These are phyloP conservation scores for Aurelia coerulea DNA, from an alignment of 30 jellyfish, hydroid and myxozoan species.

Conservation along the genomic window DNA sequence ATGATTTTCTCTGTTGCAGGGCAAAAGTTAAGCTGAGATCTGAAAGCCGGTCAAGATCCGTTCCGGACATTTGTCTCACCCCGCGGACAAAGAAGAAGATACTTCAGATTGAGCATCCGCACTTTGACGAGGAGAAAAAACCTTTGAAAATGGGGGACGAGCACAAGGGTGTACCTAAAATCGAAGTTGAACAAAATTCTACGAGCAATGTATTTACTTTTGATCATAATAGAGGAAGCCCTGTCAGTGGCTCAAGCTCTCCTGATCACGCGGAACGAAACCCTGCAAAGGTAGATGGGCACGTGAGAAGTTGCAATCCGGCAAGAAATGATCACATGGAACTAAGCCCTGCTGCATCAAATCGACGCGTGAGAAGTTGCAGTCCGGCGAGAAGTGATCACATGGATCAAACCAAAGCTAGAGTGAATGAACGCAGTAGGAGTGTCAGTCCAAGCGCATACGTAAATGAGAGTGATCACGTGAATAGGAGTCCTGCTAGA, in stretches of 20 bases:
- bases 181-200: not conserved
- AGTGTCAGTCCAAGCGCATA: too few relatives aligned
- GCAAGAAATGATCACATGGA: too few relatives aligned
- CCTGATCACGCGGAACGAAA: too few relatives aligned
- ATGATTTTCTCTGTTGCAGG: not conserved
- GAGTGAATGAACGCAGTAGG: too few relatives aligned
- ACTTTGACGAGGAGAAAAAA: slow-evolving; percentile 18
- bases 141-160: slow-evolving; percentile 2
- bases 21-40: slow-evolving; percentile 16
- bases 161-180: not conserved
- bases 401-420: too few relatives aligned
- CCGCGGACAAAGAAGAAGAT: slow-evolving; percentile 50
- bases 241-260: not conserved
- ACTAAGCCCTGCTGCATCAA: too few relatives aligned
- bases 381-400: too few relatives aligned
- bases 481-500: too few relatives aligned
- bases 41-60: slow-evolving; percentile 49
- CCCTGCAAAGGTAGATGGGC: too few relatives aligned
- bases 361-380: too few relatives aligned
- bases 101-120: slow-evolving; percentile 66
- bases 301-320: too few relatives aligned
- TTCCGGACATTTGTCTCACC: slow-evolving; percentile 59
- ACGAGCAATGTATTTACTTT: not conserved
- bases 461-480: too few relatives aligned
- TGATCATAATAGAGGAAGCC: not conserved